Conservation (phyloP, 2,113 vertebrate genomes). For the Megaleporinus macrocephalus region DNA sequence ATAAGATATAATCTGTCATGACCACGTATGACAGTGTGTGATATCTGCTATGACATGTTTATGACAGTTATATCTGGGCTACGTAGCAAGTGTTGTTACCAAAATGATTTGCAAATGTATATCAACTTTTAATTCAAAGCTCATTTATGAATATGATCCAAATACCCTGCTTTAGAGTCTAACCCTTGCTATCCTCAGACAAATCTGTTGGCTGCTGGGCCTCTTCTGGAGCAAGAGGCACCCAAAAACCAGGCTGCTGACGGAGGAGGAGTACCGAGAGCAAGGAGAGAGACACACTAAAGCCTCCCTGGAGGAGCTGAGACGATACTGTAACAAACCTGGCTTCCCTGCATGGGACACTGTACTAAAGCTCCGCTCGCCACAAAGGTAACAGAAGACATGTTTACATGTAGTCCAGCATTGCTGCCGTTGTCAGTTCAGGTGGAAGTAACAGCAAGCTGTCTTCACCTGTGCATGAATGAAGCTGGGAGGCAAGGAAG, state of each 20-base stretch:
- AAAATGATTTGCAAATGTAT: too few species aligned
- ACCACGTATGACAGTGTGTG: too few species aligned
- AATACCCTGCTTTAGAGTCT: neutral
- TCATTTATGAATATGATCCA: too few species aligned
- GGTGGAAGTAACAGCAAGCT: too few species aligned
- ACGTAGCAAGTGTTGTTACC: too few species aligned
- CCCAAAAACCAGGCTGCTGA: constrained; percentile 64
- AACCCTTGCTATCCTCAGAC: constrained; percentile 62
- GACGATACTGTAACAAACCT: constrained; percentile 72
- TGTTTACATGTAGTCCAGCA: too few species aligned
- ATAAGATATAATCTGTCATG: too few species aligned
- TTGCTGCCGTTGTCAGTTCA: too few species aligned
- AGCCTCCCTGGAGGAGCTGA: constrained; percentile 80
- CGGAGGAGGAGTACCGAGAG: constrained; percentile 82
- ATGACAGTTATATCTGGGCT: too few species aligned
- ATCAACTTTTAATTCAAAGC: too few species aligned
- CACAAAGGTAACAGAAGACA: constrained; percentile 73
- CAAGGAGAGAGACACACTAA: constrained; percentile 76
- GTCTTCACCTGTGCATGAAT: neutral
- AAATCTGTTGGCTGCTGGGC: constrained; percentile 63
- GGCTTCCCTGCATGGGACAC: constrained; percentile 81
- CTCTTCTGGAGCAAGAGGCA: constrained; percentile 53
- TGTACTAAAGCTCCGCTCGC: constrained; percentile 75
- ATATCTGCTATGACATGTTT: too few species aligned
- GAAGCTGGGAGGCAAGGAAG: neutral